Evolutionary conservation across 2,888 invertebrate species (phyloP), one percentile per base, ranked within the genome.

Genomic region (Himalopsyche japonica): DNA sequence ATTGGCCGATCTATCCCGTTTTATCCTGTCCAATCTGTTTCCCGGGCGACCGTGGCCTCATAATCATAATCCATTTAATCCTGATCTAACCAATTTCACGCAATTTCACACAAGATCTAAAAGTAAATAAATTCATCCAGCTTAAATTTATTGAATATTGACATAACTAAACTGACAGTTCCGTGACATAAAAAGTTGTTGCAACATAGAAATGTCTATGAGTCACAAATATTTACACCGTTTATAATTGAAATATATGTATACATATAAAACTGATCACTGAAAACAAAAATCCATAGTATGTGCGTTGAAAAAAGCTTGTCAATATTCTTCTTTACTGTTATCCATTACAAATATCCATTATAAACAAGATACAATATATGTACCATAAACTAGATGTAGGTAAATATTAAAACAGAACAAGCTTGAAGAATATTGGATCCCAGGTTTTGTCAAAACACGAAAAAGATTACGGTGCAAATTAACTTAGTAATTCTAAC

Each of bases 1-100:
- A 82, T 47, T 80, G 37, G 70, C 79, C 81, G 78, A 82, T 76
- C 43, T 70, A 70, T 79, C 79, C 79, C 57, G 34, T 37, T 47
- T 82, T 12, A 49, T 32, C 80, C 24, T 24, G 57, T 20, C 57
- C 57, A 8, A 8, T 43, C 20, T 57, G 57, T 20, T 24, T 57
- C 20, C 57, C 24, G 8, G 24, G 57, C 20, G 57, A 57, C 57
- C 57, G 10, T 57, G 57, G 57, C 57, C 57, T 5, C 57, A 49
- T 49, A 57, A 57, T 20, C 57, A 57, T 57, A 20, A 57, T 57
- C 57, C 20, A 20, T 24, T 24, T 3, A n/a, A 57, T 57, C 24
- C 57, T 20, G 20, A 57, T 57, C 57, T 57, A 57, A 57, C 57
- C n/a, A 20, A 24, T 7, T 57, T 57, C 20, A 57, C 57, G 57